phyloP scores from a whole-genome alignment of 2,113 vertebrate species.

The Ahaetulla prasina region DNA sequence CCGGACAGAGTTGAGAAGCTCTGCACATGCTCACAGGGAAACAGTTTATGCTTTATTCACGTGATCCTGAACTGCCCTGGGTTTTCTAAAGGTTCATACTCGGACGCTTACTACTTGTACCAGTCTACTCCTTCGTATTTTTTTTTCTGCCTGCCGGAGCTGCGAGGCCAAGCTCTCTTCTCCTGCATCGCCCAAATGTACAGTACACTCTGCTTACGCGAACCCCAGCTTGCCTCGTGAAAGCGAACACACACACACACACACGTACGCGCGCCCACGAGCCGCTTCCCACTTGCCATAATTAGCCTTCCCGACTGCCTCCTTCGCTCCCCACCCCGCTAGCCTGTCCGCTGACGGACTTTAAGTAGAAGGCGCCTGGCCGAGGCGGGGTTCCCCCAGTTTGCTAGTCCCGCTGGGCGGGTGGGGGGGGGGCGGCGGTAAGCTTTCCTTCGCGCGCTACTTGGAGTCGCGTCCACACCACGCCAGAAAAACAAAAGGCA shows the following conservation, averaged over 20 bases:
- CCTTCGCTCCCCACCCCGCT: not conserved
- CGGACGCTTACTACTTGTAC: not conserved
- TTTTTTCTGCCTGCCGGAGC: not conserved
- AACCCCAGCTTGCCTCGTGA: not conserved
- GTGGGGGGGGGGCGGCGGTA: not conserved
- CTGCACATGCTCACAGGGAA: not conserved
- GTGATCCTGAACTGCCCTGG: not conserved
- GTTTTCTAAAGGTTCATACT: not conserved
- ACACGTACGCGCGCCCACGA: not conserved
- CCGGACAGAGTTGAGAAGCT: not conserved
- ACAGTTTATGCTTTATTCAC: not conserved
- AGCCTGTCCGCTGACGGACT: not conserved
- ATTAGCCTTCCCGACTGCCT: not conserved
- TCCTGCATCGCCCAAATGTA: not conserved
- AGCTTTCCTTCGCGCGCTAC: not conserved
- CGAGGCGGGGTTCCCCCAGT: not conserved
- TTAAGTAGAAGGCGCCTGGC: not conserved
- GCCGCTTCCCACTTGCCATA: slow-evolving; percentile 1
- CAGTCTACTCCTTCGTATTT: not conserved
- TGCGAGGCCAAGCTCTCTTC: not conserved
- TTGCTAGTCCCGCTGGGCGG: not conserved
- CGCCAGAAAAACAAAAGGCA: not conserved
- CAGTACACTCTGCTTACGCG: not conserved
- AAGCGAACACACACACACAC: not conserved
- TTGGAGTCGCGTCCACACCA: slow-evolving; percentile 1